A percentile compares a stretch with the other conserved stretches of the same genome.
Conservation (phyloP, 2,888 invertebrate genomes). For the Isotomurus palustris region DNA sequence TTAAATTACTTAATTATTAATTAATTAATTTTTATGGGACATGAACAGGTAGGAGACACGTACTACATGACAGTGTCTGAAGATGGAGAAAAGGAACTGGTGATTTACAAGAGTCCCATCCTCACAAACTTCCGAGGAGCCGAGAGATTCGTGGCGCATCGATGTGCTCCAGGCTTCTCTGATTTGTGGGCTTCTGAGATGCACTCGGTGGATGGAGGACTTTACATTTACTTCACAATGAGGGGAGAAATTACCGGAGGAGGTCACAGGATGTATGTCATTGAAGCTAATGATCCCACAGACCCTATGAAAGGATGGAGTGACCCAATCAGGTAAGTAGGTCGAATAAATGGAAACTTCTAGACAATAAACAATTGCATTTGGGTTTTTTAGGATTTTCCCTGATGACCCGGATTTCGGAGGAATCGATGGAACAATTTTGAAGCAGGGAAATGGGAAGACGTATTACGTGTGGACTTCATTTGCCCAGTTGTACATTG, state of each 20-base stretch:
- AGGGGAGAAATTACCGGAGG: neutral
- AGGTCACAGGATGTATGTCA: slow-evolving; percentile 33
- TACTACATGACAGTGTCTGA: slow-evolving; percentile 2
- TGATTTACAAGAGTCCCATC: slow-evolving; percentile 11
- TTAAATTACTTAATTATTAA: too few relatives aligned
- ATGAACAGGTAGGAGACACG: neutral
- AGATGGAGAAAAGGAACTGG: neutral
- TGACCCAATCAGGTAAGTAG: slow-evolving; percentile 15
- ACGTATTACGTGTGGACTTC: slow-evolving; percentile 8
- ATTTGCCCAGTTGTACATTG: neutral
- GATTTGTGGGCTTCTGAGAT: slow-evolving; percentile 37
- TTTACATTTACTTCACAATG: slow-evolving; percentile 35
- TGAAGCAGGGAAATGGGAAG: slow-evolving; percentile 5
- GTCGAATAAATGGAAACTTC: neutral
- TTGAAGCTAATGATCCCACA: slow-evolving; percentile 22
- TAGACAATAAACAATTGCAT: neutral
- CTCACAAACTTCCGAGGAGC: slow-evolving; percentile 33
- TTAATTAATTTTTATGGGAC: too few relatives aligned
- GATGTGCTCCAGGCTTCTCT: slow-evolving; percentile 19
- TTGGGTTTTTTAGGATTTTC: neutral
- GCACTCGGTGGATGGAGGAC: slow-evolving; percentile 29
- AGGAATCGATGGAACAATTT: slow-evolving; percentile 8
- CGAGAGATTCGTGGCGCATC: slow-evolving; percentile 14
- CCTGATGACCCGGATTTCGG: slow-evolving; percentile 6
- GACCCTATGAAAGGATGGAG: slow-evolving; percentile 33